phyloP scores from a whole-genome alignment of 1,140 invertebrate species.

The Drosophila rufa region DNA sequence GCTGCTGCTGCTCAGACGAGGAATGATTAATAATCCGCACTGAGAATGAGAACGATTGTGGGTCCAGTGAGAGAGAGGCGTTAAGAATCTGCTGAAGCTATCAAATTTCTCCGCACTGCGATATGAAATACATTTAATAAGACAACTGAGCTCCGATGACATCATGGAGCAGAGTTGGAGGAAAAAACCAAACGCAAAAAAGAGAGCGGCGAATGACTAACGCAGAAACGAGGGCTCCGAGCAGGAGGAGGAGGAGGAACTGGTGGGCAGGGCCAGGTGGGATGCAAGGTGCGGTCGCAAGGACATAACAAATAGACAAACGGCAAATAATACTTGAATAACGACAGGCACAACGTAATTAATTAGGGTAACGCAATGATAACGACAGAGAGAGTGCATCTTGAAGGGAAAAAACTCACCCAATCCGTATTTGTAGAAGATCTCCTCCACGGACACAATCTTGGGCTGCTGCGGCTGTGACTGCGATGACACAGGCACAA shows the following conservation, averaged over 20 bases:
- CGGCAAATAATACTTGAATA: conserved; percentile 22
- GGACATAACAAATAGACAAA: conserved; percentile 25
- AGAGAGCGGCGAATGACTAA: conserved; percentile 46
- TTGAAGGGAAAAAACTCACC: conserved; percentile 58
- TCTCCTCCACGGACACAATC: conserved; percentile 84
- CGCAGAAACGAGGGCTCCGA: conserved; percentile 12
- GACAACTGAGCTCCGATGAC: conserved; percentile 53
- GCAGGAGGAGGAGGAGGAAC: neutral
- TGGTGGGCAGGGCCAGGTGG: conserved; percentile 20
- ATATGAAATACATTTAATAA: conserved; percentile 37
- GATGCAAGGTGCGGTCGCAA: conserved; percentile 52
- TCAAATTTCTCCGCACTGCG: conserved; percentile 28
- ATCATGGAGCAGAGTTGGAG: conserved; percentile 50
- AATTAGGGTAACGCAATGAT: conserved; percentile 52
- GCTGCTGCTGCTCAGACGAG: neutral
- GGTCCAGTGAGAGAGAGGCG: neutral
- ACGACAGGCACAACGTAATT: conserved; percentile 46
- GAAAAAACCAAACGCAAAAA: conserved; percentile 40
- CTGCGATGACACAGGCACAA: conserved; percentile 21
- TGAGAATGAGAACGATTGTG: neutral
- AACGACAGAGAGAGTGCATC: conserved; percentile 7
- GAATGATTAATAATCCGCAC: conserved; percentile 13
- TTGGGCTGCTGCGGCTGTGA: conserved; percentile 59
- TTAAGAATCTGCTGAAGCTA: conserved; percentile 21
- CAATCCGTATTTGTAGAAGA: conserved; percentile 82